Conservation (phyloP, 2,113 vertebrate species). For the Chloebia gouldiae region DNA sequence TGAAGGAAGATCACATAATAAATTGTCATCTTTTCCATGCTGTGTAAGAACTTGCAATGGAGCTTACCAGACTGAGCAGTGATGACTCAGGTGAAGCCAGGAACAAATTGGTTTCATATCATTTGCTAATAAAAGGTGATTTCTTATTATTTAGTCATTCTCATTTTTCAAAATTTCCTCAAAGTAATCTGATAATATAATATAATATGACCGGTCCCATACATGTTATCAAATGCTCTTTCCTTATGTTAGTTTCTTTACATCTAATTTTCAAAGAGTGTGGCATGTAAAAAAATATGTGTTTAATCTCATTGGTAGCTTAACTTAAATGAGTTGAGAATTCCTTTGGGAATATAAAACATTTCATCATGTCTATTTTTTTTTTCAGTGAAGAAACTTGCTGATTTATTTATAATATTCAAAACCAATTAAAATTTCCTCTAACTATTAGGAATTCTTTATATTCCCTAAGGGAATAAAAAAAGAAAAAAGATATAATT, state of each 20-base stretch:
- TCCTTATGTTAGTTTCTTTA: neutral
- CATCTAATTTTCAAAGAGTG: neutral
- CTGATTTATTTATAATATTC: constrained; percentile 20
- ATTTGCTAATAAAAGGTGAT: neutral
- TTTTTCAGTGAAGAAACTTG: neutral
- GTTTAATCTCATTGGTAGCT: neutral
- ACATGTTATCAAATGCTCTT: neutral
- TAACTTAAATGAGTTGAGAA: neutral
- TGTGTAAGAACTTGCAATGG: neutral
- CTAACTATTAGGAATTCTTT: constrained; percentile 27
- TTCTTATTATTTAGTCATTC: neutral
- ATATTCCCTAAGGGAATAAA: constrained; percentile 7
- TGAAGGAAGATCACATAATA: neutral
- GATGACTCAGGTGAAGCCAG: neutral
- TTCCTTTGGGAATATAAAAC: neutral
- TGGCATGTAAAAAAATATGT: neutral
- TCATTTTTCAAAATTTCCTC: neutral
- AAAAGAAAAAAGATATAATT: neutral
- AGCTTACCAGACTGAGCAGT: neutral
- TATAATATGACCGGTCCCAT: neutral
- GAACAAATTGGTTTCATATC: neutral
- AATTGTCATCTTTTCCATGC: neutral
- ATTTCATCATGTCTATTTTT: neutral
- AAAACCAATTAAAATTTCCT: constrained; percentile 25
- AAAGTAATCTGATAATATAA: neutral